Percentiles rank a stretch among this genome's conserved stretches.
Conservation (phyloP, 2,113 vertebrate species). For the Nanorana parkeri region DNA sequence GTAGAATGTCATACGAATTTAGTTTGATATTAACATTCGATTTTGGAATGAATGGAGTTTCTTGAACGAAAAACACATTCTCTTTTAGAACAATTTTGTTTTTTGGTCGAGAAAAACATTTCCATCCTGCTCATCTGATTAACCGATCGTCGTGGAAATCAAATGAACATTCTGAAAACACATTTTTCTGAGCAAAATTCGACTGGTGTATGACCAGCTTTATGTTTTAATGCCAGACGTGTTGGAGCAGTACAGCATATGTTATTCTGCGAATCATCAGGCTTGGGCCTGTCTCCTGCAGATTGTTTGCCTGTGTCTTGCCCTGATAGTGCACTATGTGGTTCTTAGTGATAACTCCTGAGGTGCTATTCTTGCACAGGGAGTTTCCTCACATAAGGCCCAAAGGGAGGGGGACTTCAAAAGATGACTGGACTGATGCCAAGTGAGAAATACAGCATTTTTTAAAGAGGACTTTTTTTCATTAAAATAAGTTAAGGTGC, state of each 20-base stretch:
- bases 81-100: too few relatives aligned
- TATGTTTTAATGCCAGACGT: too few relatives aligned
- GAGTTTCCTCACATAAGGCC: constrained; percentile 43
- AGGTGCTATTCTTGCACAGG: constrained; percentile 47
- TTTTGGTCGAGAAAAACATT: too few relatives aligned
- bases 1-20: too few relatives aligned
- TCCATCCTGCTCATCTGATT: too few relatives aligned
- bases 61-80: too few relatives aligned
- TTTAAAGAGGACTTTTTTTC: constrained; percentile 30
- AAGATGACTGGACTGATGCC: constrained; percentile 1
- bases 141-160: too few relatives aligned
- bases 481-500: background rate
- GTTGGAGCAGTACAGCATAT: background rate
- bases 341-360: constrained; percentile 39
- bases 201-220: too few relatives aligned
- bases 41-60: too few relatives aligned
- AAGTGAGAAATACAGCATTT: constrained; percentile 16
- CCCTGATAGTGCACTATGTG: constrained; percentile 43
- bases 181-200: too few relatives aligned
- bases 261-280: constrained; percentile 36
- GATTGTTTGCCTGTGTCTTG: constrained; percentile 45
- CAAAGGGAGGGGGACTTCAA: constrained; percentile 32
- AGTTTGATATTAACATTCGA: too few relatives aligned
- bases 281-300: constrained; percentile 40
- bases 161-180: too few relatives aligned